phyloP scores from a whole-genome alignment of 2,797 vertebrate species.

The Setipinna tenuifilis region DNA sequence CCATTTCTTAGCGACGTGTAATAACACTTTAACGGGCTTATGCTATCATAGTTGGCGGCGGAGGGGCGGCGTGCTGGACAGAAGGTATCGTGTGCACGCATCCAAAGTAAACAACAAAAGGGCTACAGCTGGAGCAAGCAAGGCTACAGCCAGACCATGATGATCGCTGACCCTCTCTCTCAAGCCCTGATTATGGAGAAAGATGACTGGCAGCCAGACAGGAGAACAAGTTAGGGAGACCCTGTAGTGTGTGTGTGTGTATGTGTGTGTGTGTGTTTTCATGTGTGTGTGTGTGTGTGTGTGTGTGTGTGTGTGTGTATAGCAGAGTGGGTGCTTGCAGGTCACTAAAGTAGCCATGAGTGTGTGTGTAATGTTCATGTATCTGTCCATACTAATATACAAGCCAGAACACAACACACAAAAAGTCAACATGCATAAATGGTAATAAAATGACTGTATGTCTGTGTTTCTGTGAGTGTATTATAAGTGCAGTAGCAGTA shows the following conservation, averaged over 20 bases:
- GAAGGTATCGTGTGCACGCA: conserved; percentile 40
- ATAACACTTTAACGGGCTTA: background rate
- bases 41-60: conserved; percentile 45
- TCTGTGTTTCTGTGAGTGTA: conserved; percentile 33
- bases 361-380: background rate
- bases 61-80: conserved; percentile 35
- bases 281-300: background rate
- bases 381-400: background rate
- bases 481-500: too few relatives aligned
- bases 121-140: too few relatives aligned
- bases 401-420: too few relatives aligned
- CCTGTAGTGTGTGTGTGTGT: background rate
- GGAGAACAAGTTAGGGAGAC: background rate
- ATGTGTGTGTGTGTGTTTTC: background rate
- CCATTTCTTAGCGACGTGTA: background rate
- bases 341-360: background rate
- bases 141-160: background rate
- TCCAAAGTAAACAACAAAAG: conserved; percentile 45
- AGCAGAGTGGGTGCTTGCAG: background rate
- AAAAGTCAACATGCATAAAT: too few relatives aligned
- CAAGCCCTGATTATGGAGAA: background rate
- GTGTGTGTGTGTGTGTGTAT: too few relatives aligned
- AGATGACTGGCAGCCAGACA: background rate
- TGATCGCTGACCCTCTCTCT: background rate
- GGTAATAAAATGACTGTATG: background rate